Percentiles rank a stretch among this genome's conserved stretches.
These are phyloP conservation scores for Trichechus manatus DNA, from an alignment of 2,113 vertebrate genomes.

Conservation along the genomic window DNA sequence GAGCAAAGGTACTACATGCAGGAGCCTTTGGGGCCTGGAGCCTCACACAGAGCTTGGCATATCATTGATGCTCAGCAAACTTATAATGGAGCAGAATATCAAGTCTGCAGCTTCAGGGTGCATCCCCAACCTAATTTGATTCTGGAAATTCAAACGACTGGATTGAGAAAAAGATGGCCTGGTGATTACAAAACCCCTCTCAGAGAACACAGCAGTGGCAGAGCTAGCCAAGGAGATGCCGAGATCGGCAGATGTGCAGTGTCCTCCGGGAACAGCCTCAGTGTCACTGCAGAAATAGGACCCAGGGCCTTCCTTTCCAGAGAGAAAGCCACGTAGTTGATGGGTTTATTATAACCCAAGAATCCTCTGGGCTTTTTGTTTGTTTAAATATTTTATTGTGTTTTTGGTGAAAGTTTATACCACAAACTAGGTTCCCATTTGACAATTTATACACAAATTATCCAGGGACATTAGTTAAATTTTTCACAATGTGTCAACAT, in stretches of 20 bases:
- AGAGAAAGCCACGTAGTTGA: not conserved
- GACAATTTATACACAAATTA: not conserved
- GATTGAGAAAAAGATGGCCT: slow-evolving; percentile 21
- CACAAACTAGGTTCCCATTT: not conserved
- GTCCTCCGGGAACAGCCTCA: not conserved
- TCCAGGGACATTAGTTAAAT: not conserved
- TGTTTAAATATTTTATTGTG: not conserved
- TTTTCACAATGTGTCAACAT: not conserved
- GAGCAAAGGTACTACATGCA: not conserved
- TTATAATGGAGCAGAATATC: slow-evolving; percentile 9
- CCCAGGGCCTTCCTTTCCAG: not conserved
- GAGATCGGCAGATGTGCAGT: not conserved
- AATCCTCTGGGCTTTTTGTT: not conserved
- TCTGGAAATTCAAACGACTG: slow-evolving; percentile 56
- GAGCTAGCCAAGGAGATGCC: not conserved
- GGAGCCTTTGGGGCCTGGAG: not conserved
- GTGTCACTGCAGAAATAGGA: not conserved
- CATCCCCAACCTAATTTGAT: slow-evolving; percentile 36
- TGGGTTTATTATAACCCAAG: not conserved
- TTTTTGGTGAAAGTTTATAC: not conserved
- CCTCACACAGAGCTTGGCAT: not conserved
- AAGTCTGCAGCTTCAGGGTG: not conserved
- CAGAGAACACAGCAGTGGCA: not conserved
- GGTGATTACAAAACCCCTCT: slow-evolving; percentile 12
- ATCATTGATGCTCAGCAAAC: not conserved